Evolutionary conservation across 2,113 vertebrate species (phyloP).

Genomic region (Malurus melanocephalus): DNA sequence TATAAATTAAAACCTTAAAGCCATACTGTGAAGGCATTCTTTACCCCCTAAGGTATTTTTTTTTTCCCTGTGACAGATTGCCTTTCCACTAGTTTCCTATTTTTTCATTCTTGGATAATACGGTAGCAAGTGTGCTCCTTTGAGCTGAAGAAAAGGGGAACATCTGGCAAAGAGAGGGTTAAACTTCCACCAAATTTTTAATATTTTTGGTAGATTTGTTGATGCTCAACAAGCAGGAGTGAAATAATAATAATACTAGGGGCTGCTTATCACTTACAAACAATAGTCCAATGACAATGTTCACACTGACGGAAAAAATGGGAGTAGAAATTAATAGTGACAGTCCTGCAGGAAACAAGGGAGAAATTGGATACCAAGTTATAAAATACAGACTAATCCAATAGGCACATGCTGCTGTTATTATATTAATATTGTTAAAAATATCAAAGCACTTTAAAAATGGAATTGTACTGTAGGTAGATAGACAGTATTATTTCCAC

Average conservation of each 20-base stretch:
- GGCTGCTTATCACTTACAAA: slow-evolving; percentile 69
- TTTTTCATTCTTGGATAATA: slow-evolving; percentile 51
- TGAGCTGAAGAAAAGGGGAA: slow-evolving; percentile 66
- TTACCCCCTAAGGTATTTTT: slow-evolving; percentile 71
- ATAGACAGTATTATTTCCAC: slow-evolving; percentile 60
- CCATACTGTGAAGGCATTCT: slow-evolving; percentile 79
- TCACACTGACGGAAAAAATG: slow-evolving; percentile 75
- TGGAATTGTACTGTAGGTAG: slow-evolving; percentile 66
- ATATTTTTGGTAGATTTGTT: slow-evolving; percentile 70
- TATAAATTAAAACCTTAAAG: slow-evolving; percentile 88
- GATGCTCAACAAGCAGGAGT: slow-evolving; percentile 68
- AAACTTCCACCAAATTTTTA: slow-evolving; percentile 69
- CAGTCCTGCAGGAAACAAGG: slow-evolving; percentile 77
- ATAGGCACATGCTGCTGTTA: slow-evolving; percentile 76
- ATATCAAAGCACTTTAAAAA: slow-evolving; percentile 74
- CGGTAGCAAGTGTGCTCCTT: slow-evolving; percentile 47
- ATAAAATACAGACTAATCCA: slow-evolving; percentile 79
- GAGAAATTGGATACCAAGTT: slow-evolving; percentile 77
- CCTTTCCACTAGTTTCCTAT: slow-evolving; percentile 68
- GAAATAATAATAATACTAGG: slow-evolving; percentile 71
- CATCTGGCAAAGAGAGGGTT: slow-evolving; percentile 76
- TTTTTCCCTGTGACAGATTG: slow-evolving; percentile 71
- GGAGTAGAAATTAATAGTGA: slow-evolving; percentile 75
- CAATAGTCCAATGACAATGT: slow-evolving; percentile 74
- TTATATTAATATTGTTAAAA: slow-evolving; percentile 82